Conservation (phyloP, 64 coral and sea anemone genomes). For the Catalaphyllia jardinei region DNA sequence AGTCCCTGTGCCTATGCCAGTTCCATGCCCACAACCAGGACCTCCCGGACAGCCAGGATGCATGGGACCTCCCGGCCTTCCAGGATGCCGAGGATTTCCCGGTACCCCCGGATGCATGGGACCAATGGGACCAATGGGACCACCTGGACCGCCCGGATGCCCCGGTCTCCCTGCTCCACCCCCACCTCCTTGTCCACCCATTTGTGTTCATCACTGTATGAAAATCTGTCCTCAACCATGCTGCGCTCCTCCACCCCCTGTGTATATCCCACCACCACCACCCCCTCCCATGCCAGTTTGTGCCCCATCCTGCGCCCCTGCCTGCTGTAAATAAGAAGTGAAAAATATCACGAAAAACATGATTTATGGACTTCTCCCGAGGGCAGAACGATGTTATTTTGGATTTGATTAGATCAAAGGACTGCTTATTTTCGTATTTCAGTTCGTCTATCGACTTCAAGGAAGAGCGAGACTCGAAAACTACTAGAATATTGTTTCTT, state of each 20-base stretch:
- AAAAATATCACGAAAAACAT: background rate
- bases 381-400: background rate
- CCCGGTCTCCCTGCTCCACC: conserved; percentile 90
- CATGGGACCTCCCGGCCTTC: conserved; percentile 82
- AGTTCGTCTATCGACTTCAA: background rate
- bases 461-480: too few species aligned
- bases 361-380: background rate
- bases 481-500: too few species aligned
- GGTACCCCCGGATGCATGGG: conserved; percentile 70
- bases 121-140: conserved; percentile 92
- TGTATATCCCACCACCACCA: conserved; percentile 15
- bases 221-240: conserved; percentile 84
- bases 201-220: conserved; percentile 98
- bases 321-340: conserved; percentile 28
- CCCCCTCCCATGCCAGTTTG: conserved; percentile 82
- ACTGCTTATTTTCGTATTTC: background rate
- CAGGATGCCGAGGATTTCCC: conserved; percentile 74
- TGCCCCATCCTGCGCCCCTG: conserved; percentile 53
- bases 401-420: background rate
- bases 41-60: conserved; percentile 88
- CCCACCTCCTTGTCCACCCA: conserved; percentile 89
- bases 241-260: conserved; percentile 63
- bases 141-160: conserved; percentile 70
- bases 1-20: conserved; percentile 34
- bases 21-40: conserved; percentile 42